phyloP scores from a whole-genome alignment of 1,140 invertebrate genomes.

The Sarcophaga peregrina region DNA sequence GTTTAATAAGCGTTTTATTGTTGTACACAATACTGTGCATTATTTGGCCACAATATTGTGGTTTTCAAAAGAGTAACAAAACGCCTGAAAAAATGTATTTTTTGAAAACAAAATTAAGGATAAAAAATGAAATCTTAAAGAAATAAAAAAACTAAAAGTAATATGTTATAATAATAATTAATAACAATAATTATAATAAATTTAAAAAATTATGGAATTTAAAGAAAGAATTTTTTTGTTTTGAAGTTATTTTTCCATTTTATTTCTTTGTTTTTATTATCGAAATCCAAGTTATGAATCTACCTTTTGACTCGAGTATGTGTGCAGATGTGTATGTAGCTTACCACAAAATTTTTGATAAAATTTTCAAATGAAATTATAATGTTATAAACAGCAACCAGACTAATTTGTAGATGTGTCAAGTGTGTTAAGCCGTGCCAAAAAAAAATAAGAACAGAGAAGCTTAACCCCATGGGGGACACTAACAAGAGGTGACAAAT shows the following conservation, averaged over 20 bases:
- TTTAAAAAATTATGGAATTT: background rate
- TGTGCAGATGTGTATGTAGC: background rate
- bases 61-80: background rate
- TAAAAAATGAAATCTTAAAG: background rate
- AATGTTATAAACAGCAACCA: background rate
- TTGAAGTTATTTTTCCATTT: too few species aligned
- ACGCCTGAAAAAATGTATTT: slow-evolving; percentile 26
- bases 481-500: slow-evolving; percentile 66
- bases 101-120: background rate
- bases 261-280: too few species aligned
- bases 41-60: too few species aligned
- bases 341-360: background rate
- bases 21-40: background rate
- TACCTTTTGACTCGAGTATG: background rate
- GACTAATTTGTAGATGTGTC: background rate
- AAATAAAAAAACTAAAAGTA: background rate
- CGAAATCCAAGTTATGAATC: too few species aligned
- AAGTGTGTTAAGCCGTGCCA: slow-evolving; percentile 34
- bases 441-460: slow-evolving; percentile 26
- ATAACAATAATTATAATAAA: background rate
- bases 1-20: background rate
- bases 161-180: background rate
- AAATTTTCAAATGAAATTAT: slow-evolving; percentile 25
- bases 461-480: slow-evolving; percentile 28
- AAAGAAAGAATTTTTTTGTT: background rate